phyloP scores from a whole-genome alignment of 2,113 vertebrate species.

The Copsychus sechellarum region DNA sequence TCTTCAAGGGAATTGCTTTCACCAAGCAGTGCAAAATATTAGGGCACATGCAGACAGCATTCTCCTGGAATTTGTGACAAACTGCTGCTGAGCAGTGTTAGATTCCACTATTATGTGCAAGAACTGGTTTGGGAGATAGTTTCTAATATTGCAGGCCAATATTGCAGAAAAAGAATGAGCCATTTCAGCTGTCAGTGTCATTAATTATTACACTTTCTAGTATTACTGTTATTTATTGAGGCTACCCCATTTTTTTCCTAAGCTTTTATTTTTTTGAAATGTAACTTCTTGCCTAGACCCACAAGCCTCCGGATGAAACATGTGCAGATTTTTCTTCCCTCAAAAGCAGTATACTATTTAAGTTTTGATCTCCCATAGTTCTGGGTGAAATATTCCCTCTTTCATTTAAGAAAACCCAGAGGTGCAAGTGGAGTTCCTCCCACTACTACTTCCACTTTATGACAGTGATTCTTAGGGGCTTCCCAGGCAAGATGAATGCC shows the following conservation, averaged over 20 bases:
- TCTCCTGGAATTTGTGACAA: constrained; percentile 54
- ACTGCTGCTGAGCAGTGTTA: constrained; percentile 6
- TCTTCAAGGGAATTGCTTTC: constrained; percentile 58
- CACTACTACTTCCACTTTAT: not conserved
- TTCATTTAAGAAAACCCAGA: not conserved
- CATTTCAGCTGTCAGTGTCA: constrained; percentile 14
- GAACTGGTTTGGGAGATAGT: not conserved
- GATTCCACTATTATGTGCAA: constrained; percentile 8
- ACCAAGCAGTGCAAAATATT: constrained; percentile 28
- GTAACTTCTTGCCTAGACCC: not conserved
- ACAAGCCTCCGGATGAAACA: constrained; percentile 21
- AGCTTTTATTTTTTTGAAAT: constrained; percentile 21
- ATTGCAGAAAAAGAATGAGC: not conserved
- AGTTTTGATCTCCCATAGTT: constrained; percentile 2
- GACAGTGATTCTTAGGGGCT: not conserved
- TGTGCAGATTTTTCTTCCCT: not conserved
- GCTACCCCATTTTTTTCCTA: not conserved
- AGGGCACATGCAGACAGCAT: not conserved
- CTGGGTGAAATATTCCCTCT: not conserved
- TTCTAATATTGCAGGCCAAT: constrained; percentile 40
- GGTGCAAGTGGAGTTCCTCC: not conserved
- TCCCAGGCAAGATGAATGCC: not conserved
- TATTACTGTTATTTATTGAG: constrained; percentile 36
- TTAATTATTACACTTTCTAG: constrained; percentile 42
- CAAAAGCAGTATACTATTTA: not conserved